phyloP scores from a whole-genome alignment of 2,113 vertebrate species.

The Nycticryphes semicollaris region DNA sequence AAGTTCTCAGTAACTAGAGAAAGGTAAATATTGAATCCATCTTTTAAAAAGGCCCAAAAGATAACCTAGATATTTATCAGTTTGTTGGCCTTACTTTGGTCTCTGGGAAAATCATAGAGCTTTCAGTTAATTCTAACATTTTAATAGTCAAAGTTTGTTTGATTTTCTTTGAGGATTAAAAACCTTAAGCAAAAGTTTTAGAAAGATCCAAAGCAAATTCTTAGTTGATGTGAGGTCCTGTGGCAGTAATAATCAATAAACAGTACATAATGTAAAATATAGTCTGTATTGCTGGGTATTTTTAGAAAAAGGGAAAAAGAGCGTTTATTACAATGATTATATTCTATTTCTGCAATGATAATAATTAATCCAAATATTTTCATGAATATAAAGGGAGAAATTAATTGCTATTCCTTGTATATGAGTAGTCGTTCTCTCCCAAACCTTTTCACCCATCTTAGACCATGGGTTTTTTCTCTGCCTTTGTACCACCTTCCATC shows the following conservation, averaged over 20 bases:
- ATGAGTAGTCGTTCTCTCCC: background rate
- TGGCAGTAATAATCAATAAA: background rate
- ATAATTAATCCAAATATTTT: background rate
- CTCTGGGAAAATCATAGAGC: background rate
- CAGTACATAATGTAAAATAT: background rate
- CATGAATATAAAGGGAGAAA: background rate
- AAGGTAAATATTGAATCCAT: background rate
- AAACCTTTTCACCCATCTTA: background rate
- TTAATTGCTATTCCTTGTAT: background rate
- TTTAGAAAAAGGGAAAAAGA: background rate
- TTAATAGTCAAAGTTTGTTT: background rate
- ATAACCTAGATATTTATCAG: background rate
- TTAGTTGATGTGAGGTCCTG: background rate
- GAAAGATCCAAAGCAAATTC: background rate
- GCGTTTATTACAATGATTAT: background rate
- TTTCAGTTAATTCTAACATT: background rate
- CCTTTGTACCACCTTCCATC: background rate
- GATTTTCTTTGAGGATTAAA: background rate
- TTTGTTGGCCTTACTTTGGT: background rate
- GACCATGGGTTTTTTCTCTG: background rate
- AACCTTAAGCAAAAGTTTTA: background rate
- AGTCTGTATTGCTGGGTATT: accelerated
- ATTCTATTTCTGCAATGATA: background rate
- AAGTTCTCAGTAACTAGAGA: background rate
- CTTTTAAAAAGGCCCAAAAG: background rate